Conservation (phyloP, 1,140 invertebrate species). For the Pseudomyrmex cubaensis region DNA sequence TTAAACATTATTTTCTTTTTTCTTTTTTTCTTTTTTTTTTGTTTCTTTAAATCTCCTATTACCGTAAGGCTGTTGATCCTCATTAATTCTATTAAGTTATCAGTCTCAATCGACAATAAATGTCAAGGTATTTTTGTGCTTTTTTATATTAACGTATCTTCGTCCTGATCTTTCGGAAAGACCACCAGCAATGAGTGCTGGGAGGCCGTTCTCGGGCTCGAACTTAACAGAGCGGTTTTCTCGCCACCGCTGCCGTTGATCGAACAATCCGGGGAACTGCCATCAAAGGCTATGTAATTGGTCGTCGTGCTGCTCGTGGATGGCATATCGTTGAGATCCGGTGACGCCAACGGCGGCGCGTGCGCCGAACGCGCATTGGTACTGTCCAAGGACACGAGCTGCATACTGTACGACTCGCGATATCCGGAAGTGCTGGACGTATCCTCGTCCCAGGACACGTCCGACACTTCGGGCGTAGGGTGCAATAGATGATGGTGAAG, state of each 20-base stretch:
- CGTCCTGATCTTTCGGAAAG: conserved; percentile 89
- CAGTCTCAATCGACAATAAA: conserved; percentile 35
- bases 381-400: conserved; percentile 84
- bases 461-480: conserved; percentile 69
- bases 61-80: neutral
- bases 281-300: conserved; percentile 86
- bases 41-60: neutral
- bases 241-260: conserved; percentile 87
- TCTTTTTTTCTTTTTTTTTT: too few species aligned
- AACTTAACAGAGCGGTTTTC: conserved; percentile 86
- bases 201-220: conserved; percentile 85
- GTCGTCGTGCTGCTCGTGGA: conserved; percentile 87
- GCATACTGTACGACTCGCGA: conserved; percentile 88
- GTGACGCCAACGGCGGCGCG: conserved; percentile 87
- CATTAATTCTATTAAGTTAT: conserved; percentile 21
- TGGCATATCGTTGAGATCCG: conserved; percentile 86
- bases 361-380: conserved; percentile 82
- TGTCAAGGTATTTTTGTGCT: neutral
- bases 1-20: too few species aligned
- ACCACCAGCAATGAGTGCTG: conserved; percentile 89
- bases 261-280: conserved; percentile 88
- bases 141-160: conserved; percentile 90
- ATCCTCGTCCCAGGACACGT: conserved; percentile 91
- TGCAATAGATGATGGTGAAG: conserved; percentile 73
- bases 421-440: conserved; percentile 93